Base-by-base conservation (phyloP, 2,797 vertebrate genomes). In the Takifugu ocellatus region DNA sequence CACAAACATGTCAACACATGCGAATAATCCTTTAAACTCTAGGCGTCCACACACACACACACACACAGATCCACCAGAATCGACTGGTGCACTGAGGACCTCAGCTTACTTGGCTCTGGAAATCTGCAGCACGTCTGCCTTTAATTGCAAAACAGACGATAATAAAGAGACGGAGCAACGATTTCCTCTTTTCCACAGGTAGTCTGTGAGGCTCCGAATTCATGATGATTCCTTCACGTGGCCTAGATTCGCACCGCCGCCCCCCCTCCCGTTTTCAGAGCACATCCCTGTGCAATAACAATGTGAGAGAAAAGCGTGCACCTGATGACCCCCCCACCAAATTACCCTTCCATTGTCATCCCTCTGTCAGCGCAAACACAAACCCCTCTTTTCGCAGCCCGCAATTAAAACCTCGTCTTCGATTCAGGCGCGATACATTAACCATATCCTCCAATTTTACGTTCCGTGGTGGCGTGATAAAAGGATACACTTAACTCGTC, bases 251-350 rank as follows among this genome's bases (percentile, higher is more conserved):
- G 0, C 49, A 71, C 74, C 63, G 56, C 73, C 85, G 76, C 79
- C 69, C 70, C 60, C 72, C 70, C 65, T 75, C 64, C 51, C 69
- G 5, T 54, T 77, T 64, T 78, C 86, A 87, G 70, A 71, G 78
- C 81, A 79, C 75, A 83, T 84, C 76, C 78, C 69, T 79, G 79
- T 74, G 72, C 78, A 83, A 81, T 87, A 86, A 82, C 77, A 75
- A 74, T 80, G 78, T 81, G 72, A 60, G 62, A 68, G 74, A 74
- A 78, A 77, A 85, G 66, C 48, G 63, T 65, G 72, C 77, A 84
- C 61, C 77, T 72, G 63, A 79, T 60, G 26, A 61, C 58, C 66
- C 70, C 54, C 11, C 43, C 31, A n/a, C n/a, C 24, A 54, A 11
- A 74, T 59, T 64, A 57, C 70, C 81, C 77, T 81, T 62, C 57